These are phyloP conservation scores for Illadopsis cleaveri DNA, from an alignment of 2,113 vertebrate species.

Conservation along the genomic window DNA sequence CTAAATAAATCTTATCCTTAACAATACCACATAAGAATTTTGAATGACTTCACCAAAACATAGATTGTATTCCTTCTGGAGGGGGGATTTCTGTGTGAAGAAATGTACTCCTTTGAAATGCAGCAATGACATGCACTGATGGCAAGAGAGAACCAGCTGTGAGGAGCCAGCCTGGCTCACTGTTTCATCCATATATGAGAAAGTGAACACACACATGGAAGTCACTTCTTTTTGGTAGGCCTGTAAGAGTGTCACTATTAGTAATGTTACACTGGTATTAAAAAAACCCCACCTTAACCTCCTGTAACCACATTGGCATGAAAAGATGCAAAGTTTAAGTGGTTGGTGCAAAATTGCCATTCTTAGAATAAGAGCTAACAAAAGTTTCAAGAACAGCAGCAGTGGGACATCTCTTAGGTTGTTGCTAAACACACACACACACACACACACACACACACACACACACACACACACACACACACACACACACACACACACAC, in stretches of 20 bases:
- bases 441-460: too few species aligned
- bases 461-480: too few species aligned
- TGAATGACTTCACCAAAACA: background rate
- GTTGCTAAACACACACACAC: background rate
- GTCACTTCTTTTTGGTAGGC: background rate
- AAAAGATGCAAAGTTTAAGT: background rate
- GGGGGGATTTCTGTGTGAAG: background rate
- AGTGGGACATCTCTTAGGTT: background rate
- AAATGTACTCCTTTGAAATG: background rate
- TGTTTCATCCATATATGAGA: background rate
- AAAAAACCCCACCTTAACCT: background rate
- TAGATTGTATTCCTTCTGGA: background rate
- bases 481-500: too few species aligned
- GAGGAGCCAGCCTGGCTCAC: background rate
- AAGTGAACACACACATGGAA: background rate
- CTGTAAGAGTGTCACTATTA: background rate
- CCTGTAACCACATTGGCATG: background rate
- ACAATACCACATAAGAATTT: background rate
- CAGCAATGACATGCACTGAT: background rate
- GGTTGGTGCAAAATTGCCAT: background rate
- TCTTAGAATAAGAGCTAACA: background rate
- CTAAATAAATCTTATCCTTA: background rate
- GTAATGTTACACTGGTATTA: background rate
- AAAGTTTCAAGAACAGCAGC: background rate
- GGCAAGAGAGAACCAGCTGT: background rate